These are phyloP conservation scores for Crematogaster levior DNA, from an alignment of 2,888 invertebrate species.

Conservation along the genomic window DNA sequence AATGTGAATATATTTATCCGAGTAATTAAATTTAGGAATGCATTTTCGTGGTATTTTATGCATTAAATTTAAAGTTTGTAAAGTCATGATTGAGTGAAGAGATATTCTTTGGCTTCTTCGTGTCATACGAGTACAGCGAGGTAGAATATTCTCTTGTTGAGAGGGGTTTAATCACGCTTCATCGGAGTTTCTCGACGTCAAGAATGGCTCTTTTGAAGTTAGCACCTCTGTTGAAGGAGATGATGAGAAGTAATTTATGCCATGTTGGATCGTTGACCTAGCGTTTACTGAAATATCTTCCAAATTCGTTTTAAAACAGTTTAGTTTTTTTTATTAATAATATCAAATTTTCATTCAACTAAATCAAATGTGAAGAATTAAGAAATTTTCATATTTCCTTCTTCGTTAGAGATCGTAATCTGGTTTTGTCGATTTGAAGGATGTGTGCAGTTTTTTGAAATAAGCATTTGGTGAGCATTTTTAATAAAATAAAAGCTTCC, in stretches of 20 bases:
- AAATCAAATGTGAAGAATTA: neutral
- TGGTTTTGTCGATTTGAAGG: neutral
- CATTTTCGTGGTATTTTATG: neutral
- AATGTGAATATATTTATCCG: neutral
- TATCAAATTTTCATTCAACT: neutral
- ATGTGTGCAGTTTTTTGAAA: neutral
- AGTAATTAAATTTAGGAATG: neutral
- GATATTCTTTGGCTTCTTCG: conserved; percentile 18
- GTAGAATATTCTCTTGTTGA: conserved; percentile 37
- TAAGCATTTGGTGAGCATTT: too few relatives aligned
- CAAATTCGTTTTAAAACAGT: conserved; percentile 4
- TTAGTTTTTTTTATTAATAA: conserved; percentile 10
- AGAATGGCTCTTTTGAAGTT: conserved; percentile 59
- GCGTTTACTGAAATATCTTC: conserved; percentile 25
- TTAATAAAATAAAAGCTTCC: neutral
- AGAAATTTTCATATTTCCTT: neutral
- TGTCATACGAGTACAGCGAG: conserved; percentile 6
- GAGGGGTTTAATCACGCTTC: conserved; percentile 38
- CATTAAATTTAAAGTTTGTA: conserved; percentile 8
- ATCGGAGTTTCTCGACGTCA: conserved; percentile 40
- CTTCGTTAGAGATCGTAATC: neutral
- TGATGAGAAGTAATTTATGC: conserved; percentile 39
- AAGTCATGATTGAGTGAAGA: conserved; percentile 1
- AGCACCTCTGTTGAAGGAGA: conserved; percentile 53
- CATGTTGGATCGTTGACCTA: conserved; percentile 30